Evolutionary conservation across 1,140 invertebrate species (phyloP).

Genomic region (Papilio helenus): DNA sequence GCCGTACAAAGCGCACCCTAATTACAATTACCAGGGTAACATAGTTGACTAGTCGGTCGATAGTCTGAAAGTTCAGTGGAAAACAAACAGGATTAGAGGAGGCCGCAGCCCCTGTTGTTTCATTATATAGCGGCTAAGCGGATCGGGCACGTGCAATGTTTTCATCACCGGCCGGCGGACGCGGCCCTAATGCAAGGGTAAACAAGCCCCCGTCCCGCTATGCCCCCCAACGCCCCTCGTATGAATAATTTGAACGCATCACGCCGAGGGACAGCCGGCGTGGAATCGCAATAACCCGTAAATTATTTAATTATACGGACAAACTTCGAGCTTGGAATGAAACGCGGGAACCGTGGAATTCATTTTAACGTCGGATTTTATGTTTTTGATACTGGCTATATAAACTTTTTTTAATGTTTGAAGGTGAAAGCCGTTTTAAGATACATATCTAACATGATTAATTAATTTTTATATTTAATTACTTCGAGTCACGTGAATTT

Average conservation of each 20-base stretch:
- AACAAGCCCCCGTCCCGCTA: conserved; percentile 61
- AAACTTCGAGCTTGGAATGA: conserved; percentile 39
- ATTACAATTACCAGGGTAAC: conserved; percentile 30
- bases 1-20: conserved; percentile 8
- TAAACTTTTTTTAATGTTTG: background rate
- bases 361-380: conserved; percentile 47
- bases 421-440: background rate
- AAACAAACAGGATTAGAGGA: conserved; percentile 70
- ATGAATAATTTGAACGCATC: conserved; percentile 73
- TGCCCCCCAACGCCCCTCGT: conserved; percentile 59
- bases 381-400: conserved; percentile 4
- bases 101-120: conserved; percentile 56
- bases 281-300: conserved; percentile 70
- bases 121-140: conserved; percentile 76
- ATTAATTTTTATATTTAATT: background rate
- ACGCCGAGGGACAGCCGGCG: conserved; percentile 57
- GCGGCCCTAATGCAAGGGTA: conserved; percentile 70
- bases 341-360: conserved; percentile 46
- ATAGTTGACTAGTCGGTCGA: conserved; percentile 21
- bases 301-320: conserved; percentile 77
- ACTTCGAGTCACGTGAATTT: background rate
- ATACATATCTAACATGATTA: conserved; percentile 2
- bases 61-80: conserved; percentile 43
- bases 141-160: conserved; percentile 77
- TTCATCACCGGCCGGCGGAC: conserved; percentile 65